Conservation (phyloP, 2,797 vertebrate species). For the Triplophysa bombifrons region DNA sequence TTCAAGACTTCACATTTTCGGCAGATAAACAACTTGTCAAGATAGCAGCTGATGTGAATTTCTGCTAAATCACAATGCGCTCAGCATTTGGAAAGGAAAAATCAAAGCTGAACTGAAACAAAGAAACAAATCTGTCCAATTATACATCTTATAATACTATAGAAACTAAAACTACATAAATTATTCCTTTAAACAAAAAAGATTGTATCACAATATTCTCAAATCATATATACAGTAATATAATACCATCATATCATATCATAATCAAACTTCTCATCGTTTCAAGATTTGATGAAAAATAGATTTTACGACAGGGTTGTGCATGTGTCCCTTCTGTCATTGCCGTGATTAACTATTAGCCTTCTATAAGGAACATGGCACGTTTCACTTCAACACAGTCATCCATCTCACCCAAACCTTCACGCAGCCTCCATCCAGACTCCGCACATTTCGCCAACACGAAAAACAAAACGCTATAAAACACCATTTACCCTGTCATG, state of each 20-base stretch:
- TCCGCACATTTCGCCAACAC: neutral
- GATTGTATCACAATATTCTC: too few species aligned
- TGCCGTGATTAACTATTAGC: neutral
- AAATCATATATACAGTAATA: too few species aligned
- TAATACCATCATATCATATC: too few species aligned
- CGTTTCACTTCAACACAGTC: neutral
- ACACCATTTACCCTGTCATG: slow-evolving; percentile 66
- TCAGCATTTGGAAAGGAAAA: slow-evolving; percentile 33
- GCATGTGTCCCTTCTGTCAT: neutral
- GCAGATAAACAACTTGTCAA: slow-evolving; percentile 52
- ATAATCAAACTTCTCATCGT: too few species aligned
- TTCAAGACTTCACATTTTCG: slow-evolving; percentile 54
- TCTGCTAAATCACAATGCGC: slow-evolving; percentile 37
- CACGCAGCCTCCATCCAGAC: neutral
- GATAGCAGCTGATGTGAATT: slow-evolving; percentile 42
- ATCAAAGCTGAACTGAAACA: slow-evolving; percentile 15
- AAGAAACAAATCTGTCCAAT: slow-evolving; percentile 16
- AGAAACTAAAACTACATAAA: too few species aligned
- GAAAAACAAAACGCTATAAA: slow-evolving; percentile 31
- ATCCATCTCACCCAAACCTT: slow-evolving; percentile 16
- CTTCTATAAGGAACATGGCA: neutral
- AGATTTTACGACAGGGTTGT: too few species aligned
- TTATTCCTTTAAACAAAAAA: too few species aligned
- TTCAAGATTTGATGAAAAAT: too few species aligned
- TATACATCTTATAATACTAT: neutral